Conservation (phyloP, 1,140 invertebrate species). For the Cydia fagiglandana region DNA sequence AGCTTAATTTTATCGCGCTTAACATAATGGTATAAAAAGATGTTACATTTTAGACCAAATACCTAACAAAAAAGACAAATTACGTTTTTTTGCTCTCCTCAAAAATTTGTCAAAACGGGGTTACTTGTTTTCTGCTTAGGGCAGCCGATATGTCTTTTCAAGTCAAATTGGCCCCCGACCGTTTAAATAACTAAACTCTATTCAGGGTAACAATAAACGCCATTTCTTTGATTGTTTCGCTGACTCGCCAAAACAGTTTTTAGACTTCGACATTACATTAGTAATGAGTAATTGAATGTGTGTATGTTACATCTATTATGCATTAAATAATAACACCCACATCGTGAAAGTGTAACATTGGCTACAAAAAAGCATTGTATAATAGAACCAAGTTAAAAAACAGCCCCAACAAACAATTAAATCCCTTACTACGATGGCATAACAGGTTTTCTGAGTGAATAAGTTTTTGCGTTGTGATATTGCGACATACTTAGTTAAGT, state of each 20-base stretch:
- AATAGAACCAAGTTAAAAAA: neutral
- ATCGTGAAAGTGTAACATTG: conserved; percentile 25
- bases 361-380: conserved; percentile 17
- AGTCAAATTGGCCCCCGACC: too few species aligned
- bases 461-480: neutral
- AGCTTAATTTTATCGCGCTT: too few species aligned
- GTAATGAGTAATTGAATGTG: neutral
- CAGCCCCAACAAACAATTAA: neutral
- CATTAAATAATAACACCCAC: conserved; percentile 27
- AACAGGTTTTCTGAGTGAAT: neutral
- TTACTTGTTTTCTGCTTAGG: too few species aligned
- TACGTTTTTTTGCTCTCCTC: too few species aligned
- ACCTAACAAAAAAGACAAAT: too few species aligned
- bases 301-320: neutral
- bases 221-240: neutral
- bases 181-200: neutral
- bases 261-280: neutral
- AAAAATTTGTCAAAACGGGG: too few species aligned
- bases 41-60: too few species aligned
- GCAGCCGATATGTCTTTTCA: too few species aligned
- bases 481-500: conserved; percentile 28
- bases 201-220: neutral
- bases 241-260: neutral
- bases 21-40: too few species aligned
- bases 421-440: neutral